phyloP scores from a whole-genome alignment of 1,140 invertebrate species.

The Pantala flavescens region DNA sequence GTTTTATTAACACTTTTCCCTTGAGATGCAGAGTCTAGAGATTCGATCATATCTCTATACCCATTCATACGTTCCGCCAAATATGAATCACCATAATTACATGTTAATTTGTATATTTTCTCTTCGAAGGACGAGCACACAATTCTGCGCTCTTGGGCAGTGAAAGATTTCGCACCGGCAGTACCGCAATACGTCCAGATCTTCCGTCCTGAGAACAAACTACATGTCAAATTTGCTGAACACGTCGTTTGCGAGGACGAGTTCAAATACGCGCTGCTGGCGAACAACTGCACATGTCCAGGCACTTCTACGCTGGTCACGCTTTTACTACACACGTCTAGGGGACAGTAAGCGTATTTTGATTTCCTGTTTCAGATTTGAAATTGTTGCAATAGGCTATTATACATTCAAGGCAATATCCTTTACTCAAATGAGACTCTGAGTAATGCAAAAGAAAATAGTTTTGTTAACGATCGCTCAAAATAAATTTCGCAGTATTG shows the following conservation, averaged over 20 bases:
- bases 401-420: no score
- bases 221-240: conserved; percentile 97
- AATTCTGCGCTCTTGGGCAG: conserved; percentile 93
- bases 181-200: conserved; percentile 98
- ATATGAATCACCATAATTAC: no score
- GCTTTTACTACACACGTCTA: conserved; percentile 85
- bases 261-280: conserved; percentile 92
- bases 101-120: no score
- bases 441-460: no score
- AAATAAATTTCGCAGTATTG: no score
- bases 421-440: no score
- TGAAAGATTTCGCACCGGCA: conserved; percentile 92
- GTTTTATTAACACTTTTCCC: no score
- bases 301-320: conserved; percentile 94
- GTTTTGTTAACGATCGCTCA: no score
- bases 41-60: no score
- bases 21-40: no score
- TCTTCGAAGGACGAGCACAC: conserved; percentile 79
- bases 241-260: conserved; percentile 96
- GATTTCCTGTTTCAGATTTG: neutral
- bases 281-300: conserved; percentile 96
- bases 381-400: no score
- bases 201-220: conserved; percentile 93
- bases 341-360: conserved; percentile 85
- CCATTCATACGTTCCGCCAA: no score